Conservation (phyloP, 2,113 vertebrate genomes). For the Aramus guarauna region DNA sequence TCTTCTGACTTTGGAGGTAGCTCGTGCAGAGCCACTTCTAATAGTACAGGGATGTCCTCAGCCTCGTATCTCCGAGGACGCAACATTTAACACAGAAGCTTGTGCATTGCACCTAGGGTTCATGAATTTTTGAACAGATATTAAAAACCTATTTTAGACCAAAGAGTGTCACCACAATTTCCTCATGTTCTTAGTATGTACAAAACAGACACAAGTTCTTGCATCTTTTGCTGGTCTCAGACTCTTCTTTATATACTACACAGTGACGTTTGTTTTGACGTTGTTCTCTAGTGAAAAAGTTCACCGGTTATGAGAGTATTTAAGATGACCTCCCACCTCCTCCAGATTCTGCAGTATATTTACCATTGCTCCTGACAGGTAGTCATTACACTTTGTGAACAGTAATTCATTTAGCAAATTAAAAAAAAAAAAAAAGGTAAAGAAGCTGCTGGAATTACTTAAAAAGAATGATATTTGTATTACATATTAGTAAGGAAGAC, state of each 20-base stretch:
- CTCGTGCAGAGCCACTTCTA: neutral
- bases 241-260: neutral
- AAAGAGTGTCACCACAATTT: rapidly evolving
- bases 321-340: neutral
- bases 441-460: neutral
- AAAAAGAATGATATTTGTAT: neutral
- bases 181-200: neutral
- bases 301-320: neutral
- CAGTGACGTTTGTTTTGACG: neutral
- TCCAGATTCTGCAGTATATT: neutral
- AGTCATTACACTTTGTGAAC: neutral
- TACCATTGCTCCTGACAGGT: neutral
- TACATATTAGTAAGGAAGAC: neutral
- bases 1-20: neutral
- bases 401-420: neutral
- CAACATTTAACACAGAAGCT: neutral
- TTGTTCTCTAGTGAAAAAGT: neutral
- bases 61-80: neutral
- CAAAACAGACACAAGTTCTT: neutral
- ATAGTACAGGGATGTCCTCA: neutral
- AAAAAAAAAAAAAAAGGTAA: neutral
- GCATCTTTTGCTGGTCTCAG: neutral
- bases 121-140: neutral
- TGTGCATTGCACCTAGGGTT: rapidly evolving
- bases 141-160: neutral